phyloP scores from a whole-genome alignment of 2,888 invertebrate species.

The Ormyrus thymus region DNA sequence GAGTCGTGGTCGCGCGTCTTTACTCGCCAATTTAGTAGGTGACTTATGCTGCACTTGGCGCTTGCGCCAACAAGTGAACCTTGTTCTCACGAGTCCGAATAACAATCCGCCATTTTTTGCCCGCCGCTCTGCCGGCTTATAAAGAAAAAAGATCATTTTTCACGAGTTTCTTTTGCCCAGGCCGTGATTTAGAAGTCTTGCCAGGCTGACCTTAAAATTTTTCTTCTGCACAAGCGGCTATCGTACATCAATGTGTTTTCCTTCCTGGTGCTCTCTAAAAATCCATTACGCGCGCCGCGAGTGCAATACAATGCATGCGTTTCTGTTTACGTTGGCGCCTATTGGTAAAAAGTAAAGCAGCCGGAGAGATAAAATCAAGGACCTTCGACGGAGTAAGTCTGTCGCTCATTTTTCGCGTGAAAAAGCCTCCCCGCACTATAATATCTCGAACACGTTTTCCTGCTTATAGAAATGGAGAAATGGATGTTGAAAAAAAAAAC shows the following conservation, averaged over 20 bases:
- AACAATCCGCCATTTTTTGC: constrained; percentile 16
- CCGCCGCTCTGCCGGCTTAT: background rate
- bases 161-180: background rate
- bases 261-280: no score
- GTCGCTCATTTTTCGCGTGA: no score
- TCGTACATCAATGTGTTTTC: no score
- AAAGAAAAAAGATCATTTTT: constrained; percentile 33
- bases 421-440: no score
- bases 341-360: no score
- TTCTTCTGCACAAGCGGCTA: background rate
- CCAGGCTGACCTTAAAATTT: constrained; percentile 14
- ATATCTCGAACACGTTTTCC: no score
- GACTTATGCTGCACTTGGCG: constrained; percentile 43
- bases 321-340: no score
- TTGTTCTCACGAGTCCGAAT: constrained; percentile 36
- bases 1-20: constrained; percentile 22
- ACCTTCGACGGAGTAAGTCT: no score
- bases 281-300: no score
- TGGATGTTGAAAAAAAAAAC: background rate
- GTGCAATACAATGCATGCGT: no score
- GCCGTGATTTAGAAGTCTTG: constrained; percentile 14
- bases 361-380: no score
- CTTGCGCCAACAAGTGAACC: constrained; percentile 23
- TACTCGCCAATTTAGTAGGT: constrained; percentile 47
- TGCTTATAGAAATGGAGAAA: no score